Evolutionary conservation across 2,888 invertebrate genomes (phyloP), one percentile per base, ranked within the genome.

Genomic region (Xylota sylvarum): DNA sequence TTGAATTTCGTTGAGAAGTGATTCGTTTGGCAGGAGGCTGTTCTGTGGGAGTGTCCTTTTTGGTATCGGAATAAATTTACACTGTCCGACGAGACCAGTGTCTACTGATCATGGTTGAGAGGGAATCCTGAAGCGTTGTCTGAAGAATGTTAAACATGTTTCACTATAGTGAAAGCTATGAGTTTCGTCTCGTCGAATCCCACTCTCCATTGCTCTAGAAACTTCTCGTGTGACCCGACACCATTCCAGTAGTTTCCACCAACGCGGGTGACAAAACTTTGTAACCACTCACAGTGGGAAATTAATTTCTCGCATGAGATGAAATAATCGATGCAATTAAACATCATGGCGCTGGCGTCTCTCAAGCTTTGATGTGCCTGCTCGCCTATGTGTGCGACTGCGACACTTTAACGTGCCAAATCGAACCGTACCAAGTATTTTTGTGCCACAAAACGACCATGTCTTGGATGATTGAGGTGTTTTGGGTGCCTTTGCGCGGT

Each of bases 1-100:
- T 86, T 86, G 69, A 86, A 64, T 82, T 78, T 70, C 43, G 35
- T 35, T n/a, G 60, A 32, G 73, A 56, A 37, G 60, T 73, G 73
- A 82, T 72, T 72, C 52, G 50, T 73, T 50, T 37, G 55, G 55
- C 43, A 56, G 56, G 43, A n/a, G 40, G 30, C 7, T 14, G 60
- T 30, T 7, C 10, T 17, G 23, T 72, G 46, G 79, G 83, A 60
- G 81, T 82, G 76, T 43, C 37, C 58, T 37, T 17, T 56, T 30
- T 23, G 3, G 46, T n/a, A 30, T 32, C 46, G 72, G 48, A 64
- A 32, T 32, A 52, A 52, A 27, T 52, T 30, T 30, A 9, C 19
- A 3, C 19, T 19, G 50, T 48, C 17, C 19, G 7, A n/a, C 23
- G n/a, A 23, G 23, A 3, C n/a, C 27, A 62, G 10, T 7, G 60